phyloP scores from a whole-genome alignment of 2,888 invertebrate genomes.

The Phorcus lineatus region DNA sequence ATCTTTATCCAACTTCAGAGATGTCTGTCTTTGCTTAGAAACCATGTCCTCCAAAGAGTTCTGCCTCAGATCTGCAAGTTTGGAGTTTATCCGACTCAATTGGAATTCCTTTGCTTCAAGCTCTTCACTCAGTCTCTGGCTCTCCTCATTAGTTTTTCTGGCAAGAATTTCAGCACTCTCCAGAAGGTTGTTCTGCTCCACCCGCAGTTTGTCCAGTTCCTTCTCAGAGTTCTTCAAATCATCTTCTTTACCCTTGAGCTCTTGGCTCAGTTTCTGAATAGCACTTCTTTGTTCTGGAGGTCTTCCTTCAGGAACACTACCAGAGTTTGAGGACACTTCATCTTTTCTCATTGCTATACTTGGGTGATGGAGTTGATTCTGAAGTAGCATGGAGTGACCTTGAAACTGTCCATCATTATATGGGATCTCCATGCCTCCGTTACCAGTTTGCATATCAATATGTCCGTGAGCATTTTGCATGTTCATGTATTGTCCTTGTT shows the following conservation, averaged over 20 bases:
- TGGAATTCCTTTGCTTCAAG: constrained; percentile 22
- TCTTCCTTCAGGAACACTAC: constrained; percentile 53
- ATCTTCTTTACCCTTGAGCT: constrained; percentile 52
- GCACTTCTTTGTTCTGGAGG: constrained; percentile 52
- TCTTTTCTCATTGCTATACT: too few relatives aligned
- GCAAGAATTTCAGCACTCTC: constrained; percentile 9
- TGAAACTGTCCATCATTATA: too few relatives aligned
- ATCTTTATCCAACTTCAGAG: neutral
- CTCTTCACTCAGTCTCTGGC: neutral
- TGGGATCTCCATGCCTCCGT: too few relatives aligned
- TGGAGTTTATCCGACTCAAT: neutral
- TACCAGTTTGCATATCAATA: too few relatives aligned
- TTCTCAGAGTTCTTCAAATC: constrained; percentile 41
- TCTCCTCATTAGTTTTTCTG: neutral
- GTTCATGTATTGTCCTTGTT: too few relatives aligned
- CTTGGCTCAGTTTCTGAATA: constrained; percentile 51
- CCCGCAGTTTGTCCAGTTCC: constrained; percentile 48
- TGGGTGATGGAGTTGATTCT: too few relatives aligned
- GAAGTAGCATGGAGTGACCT: too few relatives aligned
- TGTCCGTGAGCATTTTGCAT: too few relatives aligned
- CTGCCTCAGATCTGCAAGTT: neutral
- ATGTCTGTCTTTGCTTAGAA: neutral
- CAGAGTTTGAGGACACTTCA: constrained; percentile 31
- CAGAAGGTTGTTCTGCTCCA: neutral
- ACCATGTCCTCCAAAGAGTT: neutral